A percentile compares a stretch with the other conserved stretches of the same genome.
Evolutionary conservation across 2,797 vertebrate genomes (phyloP).

Genomic region (Ambastaia sidthimunki): DNA sequence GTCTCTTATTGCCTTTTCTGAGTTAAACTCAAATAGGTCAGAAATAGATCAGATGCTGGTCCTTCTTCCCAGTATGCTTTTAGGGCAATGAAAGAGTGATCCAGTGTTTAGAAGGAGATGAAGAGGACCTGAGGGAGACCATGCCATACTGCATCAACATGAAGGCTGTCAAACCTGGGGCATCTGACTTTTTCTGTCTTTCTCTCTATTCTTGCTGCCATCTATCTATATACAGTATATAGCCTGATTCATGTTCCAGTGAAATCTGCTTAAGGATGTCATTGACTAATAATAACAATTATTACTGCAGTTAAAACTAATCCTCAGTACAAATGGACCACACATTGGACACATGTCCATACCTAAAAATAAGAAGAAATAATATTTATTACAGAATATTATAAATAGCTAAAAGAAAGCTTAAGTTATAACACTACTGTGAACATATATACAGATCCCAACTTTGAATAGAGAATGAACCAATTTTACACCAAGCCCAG

Average conservation of each 20-base stretch:
- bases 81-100: conserved; percentile 9
- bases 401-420: neutral
- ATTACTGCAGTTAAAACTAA: too few species aligned
- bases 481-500: neutral
- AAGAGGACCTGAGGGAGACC: conserved; percentile 55
- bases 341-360: neutral
- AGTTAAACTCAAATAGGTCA: conserved; percentile 13
- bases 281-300: neutral
- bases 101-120: conserved; percentile 24
- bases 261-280: conserved; percentile 2
- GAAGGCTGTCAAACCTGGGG: conserved; percentile 43
- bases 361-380: neutral
- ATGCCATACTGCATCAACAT: conserved; percentile 59
- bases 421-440: neutral
- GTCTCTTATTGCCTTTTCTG: conserved; percentile 9
- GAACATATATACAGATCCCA: neutral
- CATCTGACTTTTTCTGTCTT: conserved; percentile 25
- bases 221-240: conserved; percentile 1
- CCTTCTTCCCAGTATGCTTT: conserved; percentile 39
- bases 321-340: neutral
- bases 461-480: neutral
- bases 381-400: neutral
- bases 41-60: conserved; percentile 40
- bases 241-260: too few species aligned
- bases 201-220: conserved; percentile 12